Evolutionary conservation across 2,113 vertebrate species (phyloP).

Genomic region (Leptobrachium ailaonicum): DNA sequence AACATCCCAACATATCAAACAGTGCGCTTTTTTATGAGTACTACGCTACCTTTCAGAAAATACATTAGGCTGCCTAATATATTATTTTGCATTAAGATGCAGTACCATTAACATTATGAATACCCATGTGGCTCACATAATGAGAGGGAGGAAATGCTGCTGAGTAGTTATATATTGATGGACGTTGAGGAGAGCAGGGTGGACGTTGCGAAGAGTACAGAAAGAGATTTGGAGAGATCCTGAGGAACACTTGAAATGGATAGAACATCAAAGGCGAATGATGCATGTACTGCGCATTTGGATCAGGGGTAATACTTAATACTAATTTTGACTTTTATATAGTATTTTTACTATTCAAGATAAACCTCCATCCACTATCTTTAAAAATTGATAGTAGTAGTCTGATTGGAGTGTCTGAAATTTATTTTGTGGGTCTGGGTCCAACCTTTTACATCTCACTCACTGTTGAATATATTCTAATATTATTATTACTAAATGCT

Average conservation of each 20-base stretch:
- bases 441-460: no score
- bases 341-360: no score
- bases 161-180: slow-evolving; percentile 34
- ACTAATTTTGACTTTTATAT: no score
- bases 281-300: not conserved
- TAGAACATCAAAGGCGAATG: not conserved
- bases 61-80: not conserved
- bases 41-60: not conserved
- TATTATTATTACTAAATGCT: no score
- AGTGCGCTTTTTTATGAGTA: not conserved
- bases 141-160: slow-evolving; percentile 8
- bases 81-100: not conserved
- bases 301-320: slow-evolving; percentile 8
- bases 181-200: not conserved
- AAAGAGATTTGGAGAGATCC: not conserved
- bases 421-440: no score
- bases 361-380: no score
- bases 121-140: not conserved
- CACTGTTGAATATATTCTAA: no score
- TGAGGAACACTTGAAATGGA: slow-evolving; percentile 11
- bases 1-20: not conserved
- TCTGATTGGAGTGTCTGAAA: no score
- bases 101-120: slow-evolving; percentile 2
- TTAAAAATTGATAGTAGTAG: no score
- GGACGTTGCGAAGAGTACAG: not conserved